These are phyloP conservation scores for Xanthia togata DNA, from an alignment of 2,888 invertebrate species.

Conservation along the genomic window DNA sequence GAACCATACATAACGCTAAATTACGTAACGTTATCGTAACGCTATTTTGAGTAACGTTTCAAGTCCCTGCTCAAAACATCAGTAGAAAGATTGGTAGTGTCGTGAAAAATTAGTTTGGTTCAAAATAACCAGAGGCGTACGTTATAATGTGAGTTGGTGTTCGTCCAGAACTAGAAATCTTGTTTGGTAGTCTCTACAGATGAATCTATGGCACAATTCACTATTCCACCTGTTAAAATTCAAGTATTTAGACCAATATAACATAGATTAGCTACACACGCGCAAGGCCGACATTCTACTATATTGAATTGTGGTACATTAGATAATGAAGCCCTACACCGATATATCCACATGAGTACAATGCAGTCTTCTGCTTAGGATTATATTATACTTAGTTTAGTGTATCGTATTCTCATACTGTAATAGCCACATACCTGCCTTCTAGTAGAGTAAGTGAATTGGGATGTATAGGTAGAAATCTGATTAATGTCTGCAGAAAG, in stretches of 20 bases:
- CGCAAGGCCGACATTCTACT: slow-evolving; percentile 39
- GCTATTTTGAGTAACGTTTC: too few relatives aligned
- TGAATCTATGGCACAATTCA: background rate
- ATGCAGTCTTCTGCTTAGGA: slow-evolving; percentile 62
- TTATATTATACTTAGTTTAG: slow-evolving; percentile 53
- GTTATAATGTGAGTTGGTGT: too few relatives aligned
- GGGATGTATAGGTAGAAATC: background rate
- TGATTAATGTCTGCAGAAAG: background rate
- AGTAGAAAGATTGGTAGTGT: background rate
- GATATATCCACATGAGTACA: slow-evolving; percentile 62
- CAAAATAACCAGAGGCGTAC: too few relatives aligned
- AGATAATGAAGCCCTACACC: slow-evolving; percentile 74
- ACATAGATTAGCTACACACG: slow-evolving; percentile 8
- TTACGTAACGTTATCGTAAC: too few relatives aligned
- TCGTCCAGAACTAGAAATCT: too few relatives aligned
- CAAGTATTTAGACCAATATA: background rate
- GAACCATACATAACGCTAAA: too few relatives aligned
- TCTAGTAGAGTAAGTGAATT: background rate
- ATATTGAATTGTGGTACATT: slow-evolving; percentile 64
- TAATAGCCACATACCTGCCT: too few relatives aligned
- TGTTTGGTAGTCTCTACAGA: too few relatives aligned
- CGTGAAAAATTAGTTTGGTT: too few relatives aligned
- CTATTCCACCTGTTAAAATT: background rate
- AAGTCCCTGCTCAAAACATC: background rate
- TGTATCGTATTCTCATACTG: slow-evolving; percentile 11